Percentiles rank a stretch among this genome's conserved stretches.
Evolutionary conservation across 2,113 vertebrate genomes (phyloP).

Genomic region (Mellivora capensis): DNA sequence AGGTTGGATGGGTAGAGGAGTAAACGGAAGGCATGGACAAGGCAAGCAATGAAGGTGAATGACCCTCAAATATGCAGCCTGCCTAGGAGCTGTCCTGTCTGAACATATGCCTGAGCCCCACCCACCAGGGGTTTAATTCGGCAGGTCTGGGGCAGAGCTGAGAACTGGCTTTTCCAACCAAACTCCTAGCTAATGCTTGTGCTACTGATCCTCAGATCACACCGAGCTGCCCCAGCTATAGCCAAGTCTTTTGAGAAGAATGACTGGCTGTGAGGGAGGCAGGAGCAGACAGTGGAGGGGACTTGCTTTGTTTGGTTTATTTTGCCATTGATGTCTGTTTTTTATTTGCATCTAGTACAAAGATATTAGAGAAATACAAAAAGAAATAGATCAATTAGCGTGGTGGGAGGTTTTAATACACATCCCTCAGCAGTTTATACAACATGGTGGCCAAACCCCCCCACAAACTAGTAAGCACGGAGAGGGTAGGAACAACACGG

Average conservation of each 20-base stretch:
- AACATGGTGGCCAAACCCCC: not conserved
- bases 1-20: not conserved
- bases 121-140: not conserved
- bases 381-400: not conserved
- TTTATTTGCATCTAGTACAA: not conserved
- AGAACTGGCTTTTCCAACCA: not conserved
- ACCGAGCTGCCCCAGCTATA: rapidly evolving
- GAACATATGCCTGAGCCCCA: rapidly evolving
- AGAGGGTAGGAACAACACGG: not conserved
- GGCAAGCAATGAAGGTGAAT: not conserved
- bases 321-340: not conserved
- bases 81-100: not conserved
- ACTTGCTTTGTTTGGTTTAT: not conserved
- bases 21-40: not conserved
- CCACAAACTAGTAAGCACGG: not conserved
- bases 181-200: not conserved
- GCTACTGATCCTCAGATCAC: not conserved
- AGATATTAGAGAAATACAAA: not conserved
- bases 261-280: not conserved
- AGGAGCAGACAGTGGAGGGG: not conserved
- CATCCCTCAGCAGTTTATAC: not conserved
- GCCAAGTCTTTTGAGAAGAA: not conserved
- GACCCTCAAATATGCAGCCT: rapidly evolving
- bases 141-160: not conserved
- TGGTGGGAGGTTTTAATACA: not conserved